A percentile compares a stretch with the other conserved stretches of the same genome.
These are phyloP conservation scores for Drosophila suzukii DNA, from an alignment of 1,140 invertebrate genomes.

Conservation along the genomic window DNA sequence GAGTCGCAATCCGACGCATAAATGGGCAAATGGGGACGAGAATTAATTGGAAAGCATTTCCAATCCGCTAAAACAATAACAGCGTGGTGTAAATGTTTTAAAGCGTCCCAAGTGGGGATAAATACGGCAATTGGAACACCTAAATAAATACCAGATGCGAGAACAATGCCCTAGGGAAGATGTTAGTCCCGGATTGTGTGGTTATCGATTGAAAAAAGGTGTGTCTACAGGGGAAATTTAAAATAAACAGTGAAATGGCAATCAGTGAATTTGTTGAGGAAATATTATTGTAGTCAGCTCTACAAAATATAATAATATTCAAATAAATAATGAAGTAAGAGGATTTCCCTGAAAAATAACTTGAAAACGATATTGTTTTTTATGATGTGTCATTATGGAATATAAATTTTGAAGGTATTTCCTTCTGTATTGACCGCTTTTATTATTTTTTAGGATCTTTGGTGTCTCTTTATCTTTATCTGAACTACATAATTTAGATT, in stretches of 20 bases:
- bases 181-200: not conserved
- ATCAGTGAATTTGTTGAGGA: not conserved
- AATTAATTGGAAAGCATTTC: conserved; percentile 64
- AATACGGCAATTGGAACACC: conserved; percentile 34
- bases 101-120: conserved; percentile 33
- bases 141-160: conserved; percentile 45
- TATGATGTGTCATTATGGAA: no score
- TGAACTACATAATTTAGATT: no score
- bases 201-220: not conserved
- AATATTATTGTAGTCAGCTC: conserved; percentile 1
- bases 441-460: no score
- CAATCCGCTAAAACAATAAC: conserved; percentile 52
- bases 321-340: not conserved
- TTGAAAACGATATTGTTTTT: not conserved
- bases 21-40: conserved; percentile 24
- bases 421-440: no score
- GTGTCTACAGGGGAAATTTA: not conserved
- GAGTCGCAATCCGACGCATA: conserved; percentile 30
- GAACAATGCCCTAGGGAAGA: conserved; percentile 16
- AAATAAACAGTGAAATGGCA: conserved; percentile 11
- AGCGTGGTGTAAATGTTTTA: conserved; percentile 26
- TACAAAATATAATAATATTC: no score
- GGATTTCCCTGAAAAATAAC: not conserved
- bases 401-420: no score
- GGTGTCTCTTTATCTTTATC: no score